Percentiles rank a stretch among this genome's conserved stretches.
phyloP scores from a whole-genome alignment of 2,797 vertebrate genomes.

The Prunella strophiata region DNA sequence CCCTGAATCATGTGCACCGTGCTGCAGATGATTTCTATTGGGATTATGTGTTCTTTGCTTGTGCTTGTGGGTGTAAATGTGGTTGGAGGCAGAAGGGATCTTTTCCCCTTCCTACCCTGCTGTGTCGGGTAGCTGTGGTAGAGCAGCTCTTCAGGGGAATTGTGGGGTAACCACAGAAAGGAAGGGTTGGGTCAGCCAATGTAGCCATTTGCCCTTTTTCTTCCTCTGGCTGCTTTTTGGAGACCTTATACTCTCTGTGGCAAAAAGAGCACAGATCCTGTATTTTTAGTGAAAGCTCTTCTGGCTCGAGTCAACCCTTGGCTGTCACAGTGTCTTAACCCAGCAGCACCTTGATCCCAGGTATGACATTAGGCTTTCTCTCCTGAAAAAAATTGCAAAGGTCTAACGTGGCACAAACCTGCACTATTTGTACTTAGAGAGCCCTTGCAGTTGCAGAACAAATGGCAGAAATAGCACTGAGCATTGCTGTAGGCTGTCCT shows the following conservation, averaged over 20 bases:
- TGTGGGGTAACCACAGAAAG: accelerated
- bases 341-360: background rate
- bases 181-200: background rate
- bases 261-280: background rate
- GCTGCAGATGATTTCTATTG: background rate
- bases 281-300: background rate
- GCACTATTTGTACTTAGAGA: background rate
- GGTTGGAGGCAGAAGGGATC: background rate
- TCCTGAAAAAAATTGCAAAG: background rate
- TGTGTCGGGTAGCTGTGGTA: background rate
- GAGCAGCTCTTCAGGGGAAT: background rate
- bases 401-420: background rate
- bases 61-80: background rate
- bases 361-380: background rate
- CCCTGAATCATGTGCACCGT: accelerated
- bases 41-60: background rate
- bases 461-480: background rate
- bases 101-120: background rate
- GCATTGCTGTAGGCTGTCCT: background rate
- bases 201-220: background rate
- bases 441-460: background rate
- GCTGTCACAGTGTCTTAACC: background rate
- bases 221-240: background rate
- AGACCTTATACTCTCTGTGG: accelerated
- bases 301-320: background rate